Base-by-base conservation (phyloP, 2,888 invertebrate species). In the Drosophila subsilvestris region DNA sequence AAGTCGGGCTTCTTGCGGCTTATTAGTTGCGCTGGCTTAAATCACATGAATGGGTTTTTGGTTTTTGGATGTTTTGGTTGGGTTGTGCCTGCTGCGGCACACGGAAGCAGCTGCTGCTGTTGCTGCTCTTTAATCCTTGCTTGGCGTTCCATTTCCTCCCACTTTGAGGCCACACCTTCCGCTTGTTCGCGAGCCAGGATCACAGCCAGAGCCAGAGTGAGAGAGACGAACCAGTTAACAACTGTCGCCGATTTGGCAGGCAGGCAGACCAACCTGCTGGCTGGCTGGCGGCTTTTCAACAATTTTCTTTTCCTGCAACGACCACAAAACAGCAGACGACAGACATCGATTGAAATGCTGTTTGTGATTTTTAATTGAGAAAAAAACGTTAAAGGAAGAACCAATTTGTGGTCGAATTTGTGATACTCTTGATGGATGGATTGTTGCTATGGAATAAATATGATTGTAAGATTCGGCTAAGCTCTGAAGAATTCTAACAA, bases 1-100 rank as follows among this genome's bases (percentile, higher is more conserved):
- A 75, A 80, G 77, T 73, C 79, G 61, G 70, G 51, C 63, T 62
- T 61, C 72, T 81, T 85, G 85, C 71, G 85, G 86, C 63, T 76
- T 87, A 87, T 86, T 89, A 89, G 86, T 82, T 85, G 59, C 88
- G 85, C 86, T 76, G 86, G 89, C 85, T 86, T 86, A 76, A 78
- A 79, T 87, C 74, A 53, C 50, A 75, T 81, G 79, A 85, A 87
- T 70, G 60, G 72, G 32, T 65, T 60, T 32, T 32, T 25, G 0
- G 32, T 47, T 3, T 25, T 29, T 47, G 32, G 45, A n/a, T 42
- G 50, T 29, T 50, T 49, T 47, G 44, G 50, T 49, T 47, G 44
- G 20, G 47, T 6, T 42, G 56, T 57, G 71, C 47, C 69, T 51
- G 57, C 62, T 63, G 58, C 60, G 9, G 14, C 12, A n/a, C 20